These are phyloP conservation scores for Panurus biarmicus DNA, from an alignment of 2,113 vertebrate species.

Conservation along the genomic window DNA sequence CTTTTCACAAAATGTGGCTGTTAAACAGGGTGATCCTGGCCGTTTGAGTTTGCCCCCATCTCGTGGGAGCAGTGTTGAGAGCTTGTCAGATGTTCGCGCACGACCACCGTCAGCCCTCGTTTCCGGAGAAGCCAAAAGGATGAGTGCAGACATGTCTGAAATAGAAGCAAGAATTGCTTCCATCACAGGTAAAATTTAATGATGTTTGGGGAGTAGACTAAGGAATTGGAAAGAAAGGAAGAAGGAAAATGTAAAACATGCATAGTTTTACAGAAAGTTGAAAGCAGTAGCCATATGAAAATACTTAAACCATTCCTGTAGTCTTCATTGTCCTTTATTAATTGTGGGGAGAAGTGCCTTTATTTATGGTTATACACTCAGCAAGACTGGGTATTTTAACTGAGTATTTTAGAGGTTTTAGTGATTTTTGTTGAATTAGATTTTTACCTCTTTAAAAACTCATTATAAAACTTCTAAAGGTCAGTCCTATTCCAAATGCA, in stretches of 20 bases:
- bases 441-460: not conserved
- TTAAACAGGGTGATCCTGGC: constrained; percentile 82
- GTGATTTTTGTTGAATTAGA: not conserved
- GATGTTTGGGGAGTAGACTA: not conserved
- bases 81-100: constrained; percentile 74
- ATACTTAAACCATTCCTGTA: not conserved
- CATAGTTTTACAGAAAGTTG: not conserved
- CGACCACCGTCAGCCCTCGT: constrained; percentile 74
- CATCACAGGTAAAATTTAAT: constrained; percentile 81
- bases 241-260: not conserved
- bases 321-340: not conserved
- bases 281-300: not conserved
- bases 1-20: not conserved
- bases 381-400: not conserved
- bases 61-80: constrained; percentile 93
- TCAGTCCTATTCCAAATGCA: not conserved
- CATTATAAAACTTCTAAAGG: not conserved
- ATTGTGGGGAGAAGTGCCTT: not conserved
- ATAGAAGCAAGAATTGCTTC: constrained; percentile 86
- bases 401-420: not conserved
- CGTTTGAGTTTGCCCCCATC: constrained; percentile 87
- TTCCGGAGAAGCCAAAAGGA: constrained; percentile 85
- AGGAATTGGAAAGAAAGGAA: not conserved
- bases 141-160: constrained; percentile 95
- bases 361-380: not conserved